Conservation (phyloP, 2,888 invertebrate genomes). For the Thereva nobilitata region DNA sequence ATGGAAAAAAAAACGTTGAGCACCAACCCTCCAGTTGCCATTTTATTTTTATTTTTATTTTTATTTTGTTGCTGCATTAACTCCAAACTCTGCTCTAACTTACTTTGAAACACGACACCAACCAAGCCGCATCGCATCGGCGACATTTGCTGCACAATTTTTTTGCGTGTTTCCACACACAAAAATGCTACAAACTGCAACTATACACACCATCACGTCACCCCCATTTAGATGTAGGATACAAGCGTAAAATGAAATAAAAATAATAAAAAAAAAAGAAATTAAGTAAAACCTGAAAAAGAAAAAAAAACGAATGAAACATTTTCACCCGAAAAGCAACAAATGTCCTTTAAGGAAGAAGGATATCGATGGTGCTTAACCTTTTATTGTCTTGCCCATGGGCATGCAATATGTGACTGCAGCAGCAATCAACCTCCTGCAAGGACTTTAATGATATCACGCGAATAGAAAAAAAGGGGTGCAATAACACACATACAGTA, state of each 20-base stretch:
- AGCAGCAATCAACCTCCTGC: background rate
- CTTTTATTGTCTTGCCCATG: background rate
- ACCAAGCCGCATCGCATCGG: background rate
- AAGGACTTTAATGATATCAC: background rate
- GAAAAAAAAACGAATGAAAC: background rate
- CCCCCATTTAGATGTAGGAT: background rate
- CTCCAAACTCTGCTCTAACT: too few species aligned
- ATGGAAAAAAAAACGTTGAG: too few species aligned
- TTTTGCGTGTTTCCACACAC: too few species aligned
- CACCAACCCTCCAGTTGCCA: too few species aligned
- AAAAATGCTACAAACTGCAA: too few species aligned
- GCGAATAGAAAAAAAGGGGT: background rate
- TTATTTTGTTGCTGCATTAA: too few species aligned
- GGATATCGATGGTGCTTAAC: background rate
- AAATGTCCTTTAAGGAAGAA: background rate
- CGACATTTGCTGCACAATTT: background rate
- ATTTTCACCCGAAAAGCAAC: slow-evolving; percentile 1
- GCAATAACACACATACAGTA: background rate
- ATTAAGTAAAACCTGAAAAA: background rate
- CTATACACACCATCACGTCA: too few species aligned
- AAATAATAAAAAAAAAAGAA: background rate
- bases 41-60: too few species aligned
- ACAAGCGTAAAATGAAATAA: background rate
- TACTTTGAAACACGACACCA: too few species aligned
- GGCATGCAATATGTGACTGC: background rate